phyloP scores from a whole-genome alignment of 1,140 invertebrate genomes.

The Goniozus legneri region DNA sequence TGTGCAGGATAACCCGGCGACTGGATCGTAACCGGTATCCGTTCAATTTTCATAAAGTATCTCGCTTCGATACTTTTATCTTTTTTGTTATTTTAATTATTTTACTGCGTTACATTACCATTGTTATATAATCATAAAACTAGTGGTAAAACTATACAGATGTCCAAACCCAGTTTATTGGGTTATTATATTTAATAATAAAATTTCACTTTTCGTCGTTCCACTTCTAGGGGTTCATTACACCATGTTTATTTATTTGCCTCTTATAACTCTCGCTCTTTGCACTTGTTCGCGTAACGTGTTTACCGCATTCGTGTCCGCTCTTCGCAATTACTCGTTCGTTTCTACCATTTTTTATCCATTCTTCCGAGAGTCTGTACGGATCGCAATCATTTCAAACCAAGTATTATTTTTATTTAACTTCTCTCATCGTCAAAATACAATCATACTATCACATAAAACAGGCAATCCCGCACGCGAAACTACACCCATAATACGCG shows the following conservation, averaged over 20 bases:
- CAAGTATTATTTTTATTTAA: conserved; percentile 7
- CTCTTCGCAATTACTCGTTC: conserved; percentile 10
- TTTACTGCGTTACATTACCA: conserved; percentile 45
- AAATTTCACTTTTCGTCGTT: conserved; percentile 22
- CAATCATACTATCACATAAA: conserved; percentile 8
- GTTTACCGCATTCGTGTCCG: neutral
- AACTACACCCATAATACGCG: conserved; percentile 20
- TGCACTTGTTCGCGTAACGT: too few species aligned
- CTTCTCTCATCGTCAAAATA: conserved; percentile 1
- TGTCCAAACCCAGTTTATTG: conserved; percentile 35
- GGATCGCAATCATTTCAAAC: too few species aligned
- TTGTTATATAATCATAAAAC: conserved; percentile 49
- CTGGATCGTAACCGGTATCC: conserved; percentile 34
- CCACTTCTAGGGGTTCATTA: too few species aligned
- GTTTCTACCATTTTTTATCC: neutral
- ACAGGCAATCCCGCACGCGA: conserved; percentile 20
- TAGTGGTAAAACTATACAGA: conserved; percentile 47
- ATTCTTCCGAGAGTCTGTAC: neutral
- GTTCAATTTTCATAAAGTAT: conserved; percentile 4
- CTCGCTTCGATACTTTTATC: conserved; percentile 29
- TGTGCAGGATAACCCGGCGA: conserved; percentile 38
- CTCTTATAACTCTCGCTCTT: too few species aligned
- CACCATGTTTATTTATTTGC: too few species aligned
- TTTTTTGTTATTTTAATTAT: conserved; percentile 31
- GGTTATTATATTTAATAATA: conserved; percentile 24